phyloP scores from a whole-genome alignment of 2,888 invertebrate species.

The Lissonota sp. region DNA sequence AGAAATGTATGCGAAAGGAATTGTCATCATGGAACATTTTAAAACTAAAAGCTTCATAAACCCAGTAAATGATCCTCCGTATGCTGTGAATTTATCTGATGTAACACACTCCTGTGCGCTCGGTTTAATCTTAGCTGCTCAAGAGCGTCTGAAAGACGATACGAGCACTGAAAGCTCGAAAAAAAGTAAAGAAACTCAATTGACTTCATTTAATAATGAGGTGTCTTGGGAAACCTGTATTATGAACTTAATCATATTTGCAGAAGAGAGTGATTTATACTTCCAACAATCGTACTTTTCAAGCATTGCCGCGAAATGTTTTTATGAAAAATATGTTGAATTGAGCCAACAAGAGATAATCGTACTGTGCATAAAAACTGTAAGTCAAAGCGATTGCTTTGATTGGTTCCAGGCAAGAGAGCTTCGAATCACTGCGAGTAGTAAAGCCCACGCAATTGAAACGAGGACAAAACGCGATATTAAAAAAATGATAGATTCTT shows the following conservation, averaged over 20 bases:
- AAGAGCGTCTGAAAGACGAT: not conserved
- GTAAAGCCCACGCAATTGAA: constrained; percentile 54
- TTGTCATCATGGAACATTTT: constrained; percentile 23
- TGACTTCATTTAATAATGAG: not conserved
- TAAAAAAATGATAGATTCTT: constrained; percentile 29
- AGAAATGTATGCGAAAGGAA: constrained; percentile 53
- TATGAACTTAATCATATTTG: constrained; percentile 25
- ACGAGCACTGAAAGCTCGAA: no score
- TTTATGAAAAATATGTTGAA: constrained; percentile 42
- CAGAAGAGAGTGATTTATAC: constrained; percentile 25
- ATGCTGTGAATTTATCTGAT: constrained; percentile 10
- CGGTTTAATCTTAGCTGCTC: constrained; percentile 17
- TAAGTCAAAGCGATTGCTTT: constrained; percentile 37
- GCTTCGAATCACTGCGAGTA: constrained; percentile 23
- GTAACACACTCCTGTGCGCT: constrained; percentile 15
- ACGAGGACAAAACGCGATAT: constrained; percentile 19
- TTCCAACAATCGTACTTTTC: constrained; percentile 4
- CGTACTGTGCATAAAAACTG: constrained; percentile 36
- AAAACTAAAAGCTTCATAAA: constrained; percentile 1
- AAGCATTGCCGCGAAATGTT: constrained; percentile 17
- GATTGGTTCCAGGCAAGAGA: constrained; percentile 47
- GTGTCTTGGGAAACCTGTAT: constrained; percentile 15
- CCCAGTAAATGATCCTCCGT: constrained; percentile 1
- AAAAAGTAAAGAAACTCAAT: no score
- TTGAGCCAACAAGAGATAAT: constrained; percentile 41